Conservation (phyloP, 2,888 invertebrate genomes). For the Dusona sp. region DNA sequence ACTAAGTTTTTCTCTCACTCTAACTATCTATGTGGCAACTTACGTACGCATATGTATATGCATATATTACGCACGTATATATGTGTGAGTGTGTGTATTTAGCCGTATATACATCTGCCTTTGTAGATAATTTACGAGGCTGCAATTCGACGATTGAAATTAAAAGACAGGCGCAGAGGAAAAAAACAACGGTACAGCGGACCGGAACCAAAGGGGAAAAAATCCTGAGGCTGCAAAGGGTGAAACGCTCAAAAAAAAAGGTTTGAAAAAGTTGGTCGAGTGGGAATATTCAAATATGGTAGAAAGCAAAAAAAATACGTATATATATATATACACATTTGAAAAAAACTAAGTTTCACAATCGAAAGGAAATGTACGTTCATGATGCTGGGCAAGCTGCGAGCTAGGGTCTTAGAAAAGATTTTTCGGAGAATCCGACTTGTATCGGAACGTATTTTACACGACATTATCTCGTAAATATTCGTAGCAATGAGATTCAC, state of each 20-base stretch:
- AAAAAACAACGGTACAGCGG: constrained; percentile 67
- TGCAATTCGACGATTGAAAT: constrained; percentile 70
- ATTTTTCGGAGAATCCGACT: constrained; percentile 25
- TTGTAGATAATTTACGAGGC: constrained; percentile 62
- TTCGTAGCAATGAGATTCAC: constrained; percentile 3
- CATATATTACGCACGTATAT: no score
- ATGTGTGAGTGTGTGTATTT: not conserved
- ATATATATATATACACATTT: not conserved
- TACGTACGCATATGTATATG: not conserved
- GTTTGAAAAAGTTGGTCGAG: constrained; percentile 51
- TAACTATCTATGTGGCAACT: not conserved
- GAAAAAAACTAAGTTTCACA: constrained; percentile 44
- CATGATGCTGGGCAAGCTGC: constrained; percentile 24
- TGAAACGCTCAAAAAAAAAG: constrained; percentile 63
- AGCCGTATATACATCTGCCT: constrained; percentile 59
- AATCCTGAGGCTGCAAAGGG: constrained; percentile 62
- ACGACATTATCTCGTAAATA: constrained; percentile 47
- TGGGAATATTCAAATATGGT: constrained; percentile 69
- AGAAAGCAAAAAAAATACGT: constrained; percentile 64
- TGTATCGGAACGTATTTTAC: constrained; percentile 11
- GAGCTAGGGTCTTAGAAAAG: not conserved
- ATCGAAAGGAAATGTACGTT: constrained; percentile 46
- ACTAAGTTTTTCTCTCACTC: constrained; percentile 46
- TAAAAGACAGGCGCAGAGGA: constrained; percentile 61
- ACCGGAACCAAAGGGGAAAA: constrained; percentile 65